Conservation (phyloP, 2,888 invertebrate genomes). For the Cryptocheilus praepositus region DNA sequence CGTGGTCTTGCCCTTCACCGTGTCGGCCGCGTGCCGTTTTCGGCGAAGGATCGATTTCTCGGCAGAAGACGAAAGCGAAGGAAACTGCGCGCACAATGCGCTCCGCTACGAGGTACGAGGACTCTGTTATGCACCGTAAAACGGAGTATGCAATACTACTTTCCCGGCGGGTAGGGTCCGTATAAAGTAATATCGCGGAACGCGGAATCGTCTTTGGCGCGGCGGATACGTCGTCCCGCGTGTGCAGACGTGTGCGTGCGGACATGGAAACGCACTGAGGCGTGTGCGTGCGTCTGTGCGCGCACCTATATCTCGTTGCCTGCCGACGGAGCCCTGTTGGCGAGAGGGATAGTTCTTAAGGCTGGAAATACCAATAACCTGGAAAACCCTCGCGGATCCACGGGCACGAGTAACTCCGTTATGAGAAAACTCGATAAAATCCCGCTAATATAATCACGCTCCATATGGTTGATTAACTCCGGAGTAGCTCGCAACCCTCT, state of each 20-base stretch:
- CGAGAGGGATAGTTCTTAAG: slow-evolving; percentile 21
- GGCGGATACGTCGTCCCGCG: slow-evolving; percentile 16
- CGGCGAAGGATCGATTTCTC: slow-evolving; percentile 48
- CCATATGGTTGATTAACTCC: slow-evolving; percentile 70
- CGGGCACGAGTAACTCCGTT: slow-evolving; percentile 59
- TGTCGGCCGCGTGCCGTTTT: slow-evolving; percentile 26
- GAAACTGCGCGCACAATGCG: slow-evolving; percentile 33
- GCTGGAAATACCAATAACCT: slow-evolving; percentile 54
- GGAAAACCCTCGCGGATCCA: slow-evolving; percentile 54
- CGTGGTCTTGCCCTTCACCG: too few species aligned
- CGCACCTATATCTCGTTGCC: too few species aligned
- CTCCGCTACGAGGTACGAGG: slow-evolving; percentile 43
- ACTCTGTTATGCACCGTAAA: slow-evolving; percentile 62
- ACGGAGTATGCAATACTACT: slow-evolving; percentile 64
- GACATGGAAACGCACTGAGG: too few species aligned
- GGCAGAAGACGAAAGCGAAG: slow-evolving; percentile 38
- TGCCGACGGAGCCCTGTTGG: too few species aligned
- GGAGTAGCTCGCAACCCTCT: slow-evolving; percentile 56
- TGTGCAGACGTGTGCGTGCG: slow-evolving; percentile 12
- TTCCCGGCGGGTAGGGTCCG: slow-evolving; percentile 44
- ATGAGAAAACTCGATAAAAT: slow-evolving; percentile 67
- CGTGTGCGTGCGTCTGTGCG: neutral
- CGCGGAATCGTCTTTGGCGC: slow-evolving; percentile 29
- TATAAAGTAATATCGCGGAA: slow-evolving; percentile 53
- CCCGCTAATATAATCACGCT: slow-evolving; percentile 69